Evolutionary conservation across 1,140 invertebrate species (phyloP).

Genomic region (Scaptomyza hsui): DNA sequence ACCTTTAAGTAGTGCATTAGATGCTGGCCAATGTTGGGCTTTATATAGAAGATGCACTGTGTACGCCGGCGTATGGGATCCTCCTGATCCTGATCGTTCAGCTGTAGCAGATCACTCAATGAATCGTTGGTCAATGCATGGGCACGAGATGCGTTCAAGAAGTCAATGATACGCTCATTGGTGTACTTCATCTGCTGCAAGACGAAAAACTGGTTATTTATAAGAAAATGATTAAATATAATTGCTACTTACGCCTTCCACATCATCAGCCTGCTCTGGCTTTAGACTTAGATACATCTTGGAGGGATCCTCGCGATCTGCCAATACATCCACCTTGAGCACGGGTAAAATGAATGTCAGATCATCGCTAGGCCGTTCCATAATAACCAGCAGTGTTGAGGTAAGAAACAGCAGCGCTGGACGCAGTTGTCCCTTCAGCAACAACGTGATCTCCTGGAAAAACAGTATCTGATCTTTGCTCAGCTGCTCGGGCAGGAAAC

Average conservation of each 20-base stretch:
- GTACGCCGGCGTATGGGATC: conserved; percentile 48
- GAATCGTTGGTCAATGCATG: conserved; percentile 54
- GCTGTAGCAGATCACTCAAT: conserved; percentile 61
- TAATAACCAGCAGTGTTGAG: conserved; percentile 66
- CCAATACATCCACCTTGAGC: conserved; percentile 57
- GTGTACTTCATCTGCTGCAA: conserved; percentile 66
- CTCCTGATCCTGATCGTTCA: conserved; percentile 42
- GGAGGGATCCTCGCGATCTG: conserved; percentile 65
- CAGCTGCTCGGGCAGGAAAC: conserved; percentile 60
- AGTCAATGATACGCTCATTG: conserved; percentile 76
- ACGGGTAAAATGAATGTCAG: conserved; percentile 68
- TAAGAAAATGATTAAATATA: too few relatives aligned
- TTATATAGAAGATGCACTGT: conserved; percentile 78
- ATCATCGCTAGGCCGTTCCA: conserved; percentile 61
- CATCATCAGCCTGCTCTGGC: conserved; percentile 43
- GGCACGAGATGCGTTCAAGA: conserved; percentile 60
- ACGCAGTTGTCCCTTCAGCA: conserved; percentile 49
- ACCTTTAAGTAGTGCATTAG: conserved; percentile 75
- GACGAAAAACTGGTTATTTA: too few relatives aligned
- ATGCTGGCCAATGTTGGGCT: conserved; percentile 67
- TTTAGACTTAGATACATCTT: conserved; percentile 66
- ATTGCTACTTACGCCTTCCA: conserved; percentile 70
- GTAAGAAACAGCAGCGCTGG: conserved; percentile 69
- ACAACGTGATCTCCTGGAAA: conserved; percentile 69
- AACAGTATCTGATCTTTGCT: conserved; percentile 73